Percentiles rank a stretch among this genome's conserved stretches.
These are phyloP conservation scores for Amblyjoppa proteus DNA, from an alignment of 2,888 invertebrate genomes.

Conservation along the genomic window DNA sequence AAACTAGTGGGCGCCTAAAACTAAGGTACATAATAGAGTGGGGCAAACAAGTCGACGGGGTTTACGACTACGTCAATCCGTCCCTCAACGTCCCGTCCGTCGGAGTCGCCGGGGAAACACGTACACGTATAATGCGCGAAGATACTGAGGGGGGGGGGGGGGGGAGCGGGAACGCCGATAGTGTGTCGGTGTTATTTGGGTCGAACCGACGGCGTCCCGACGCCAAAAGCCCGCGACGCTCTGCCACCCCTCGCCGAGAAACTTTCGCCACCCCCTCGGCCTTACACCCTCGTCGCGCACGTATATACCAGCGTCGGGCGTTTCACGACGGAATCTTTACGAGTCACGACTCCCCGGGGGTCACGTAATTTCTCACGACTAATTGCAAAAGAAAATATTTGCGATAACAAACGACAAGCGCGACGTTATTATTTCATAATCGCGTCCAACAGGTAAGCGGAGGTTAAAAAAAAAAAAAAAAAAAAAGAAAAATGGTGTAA, in stretches of 20 bases:
- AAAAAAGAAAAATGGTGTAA: too few relatives aligned
- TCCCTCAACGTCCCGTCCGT: slow-evolving; percentile 10
- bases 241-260: slow-evolving; percentile 43
- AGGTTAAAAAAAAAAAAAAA: not conserved
- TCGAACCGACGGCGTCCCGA: slow-evolving; percentile 63
- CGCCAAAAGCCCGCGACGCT: slow-evolving; percentile 64
- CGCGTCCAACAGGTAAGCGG: slow-evolving; percentile 1
- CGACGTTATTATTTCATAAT: not conserved
- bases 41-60: slow-evolving; percentile 18
- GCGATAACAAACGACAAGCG: not conserved
- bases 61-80: slow-evolving; percentile 23
- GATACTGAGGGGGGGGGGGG: not conserved
- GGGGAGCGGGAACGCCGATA: slow-evolving; percentile 14
- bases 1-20: not conserved
- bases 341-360: slow-evolving; percentile 23
- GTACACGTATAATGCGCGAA: slow-evolving; percentile 20
- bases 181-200: slow-evolving; percentile 62
- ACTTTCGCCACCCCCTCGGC: slow-evolving; percentile 53
- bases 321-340: slow-evolving; percentile 38
- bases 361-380: slow-evolving; percentile 26
- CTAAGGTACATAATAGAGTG: slow-evolving; percentile 12
- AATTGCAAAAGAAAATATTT: not conserved
- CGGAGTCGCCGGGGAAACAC: slow-evolving; percentile 22
- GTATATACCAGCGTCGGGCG: not conserved
- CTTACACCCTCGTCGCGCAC: slow-evolving; percentile 4